Evolutionary conservation across 2,888 invertebrate species (phyloP), one percentile per base, ranked within the genome.

Genomic region (Pedicia rivosa): DNA sequence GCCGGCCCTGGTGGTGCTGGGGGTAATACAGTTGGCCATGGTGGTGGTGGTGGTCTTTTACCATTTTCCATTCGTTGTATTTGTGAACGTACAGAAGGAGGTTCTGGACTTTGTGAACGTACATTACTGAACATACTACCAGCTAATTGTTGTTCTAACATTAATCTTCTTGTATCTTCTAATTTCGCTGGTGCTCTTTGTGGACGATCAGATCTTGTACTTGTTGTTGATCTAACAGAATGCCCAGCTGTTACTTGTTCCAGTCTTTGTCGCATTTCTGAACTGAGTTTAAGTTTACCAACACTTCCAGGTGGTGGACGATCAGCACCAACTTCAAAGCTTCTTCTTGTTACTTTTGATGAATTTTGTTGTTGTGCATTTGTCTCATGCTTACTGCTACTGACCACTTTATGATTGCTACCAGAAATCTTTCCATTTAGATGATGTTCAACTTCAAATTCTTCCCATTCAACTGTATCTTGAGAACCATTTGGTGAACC

Each of bases 161-260:
- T 75, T 49, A 82, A 63, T 51, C 82, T 83, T 37, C 90, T 68
- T 7, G 87, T 83, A 44, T 87, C 86, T 54, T 88, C 87, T 27
- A 91, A 59, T 53, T 90, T 86, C 35, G 87, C 78, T 15, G 76
- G 72, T 0, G 75, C 71, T 1, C 80, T 67, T 2, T 78, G 74
- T 12, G 35, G 35, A 9, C 35, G 35, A 46, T 84, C 82, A 1
- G 72, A 67, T 8, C 67, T 65, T 15, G 75, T 75, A 12, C 80
- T 79, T 5, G 79, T 72, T 9, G 81, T 80, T 1, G 75, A 78
- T 15, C 87, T 67, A 0, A 88, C 78, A 3, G 86, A 87, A 55
- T 88, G 87, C 48, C 82, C 84, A 0, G 87, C 82, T 0, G 88
- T 90, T 0, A 90, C 87, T 54, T 81, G 74, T 55, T 91, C 91